Evolutionary conservation across 2,888 invertebrate genomes (phyloP).

Genomic region (Neocrepidodera transversa): DNA sequence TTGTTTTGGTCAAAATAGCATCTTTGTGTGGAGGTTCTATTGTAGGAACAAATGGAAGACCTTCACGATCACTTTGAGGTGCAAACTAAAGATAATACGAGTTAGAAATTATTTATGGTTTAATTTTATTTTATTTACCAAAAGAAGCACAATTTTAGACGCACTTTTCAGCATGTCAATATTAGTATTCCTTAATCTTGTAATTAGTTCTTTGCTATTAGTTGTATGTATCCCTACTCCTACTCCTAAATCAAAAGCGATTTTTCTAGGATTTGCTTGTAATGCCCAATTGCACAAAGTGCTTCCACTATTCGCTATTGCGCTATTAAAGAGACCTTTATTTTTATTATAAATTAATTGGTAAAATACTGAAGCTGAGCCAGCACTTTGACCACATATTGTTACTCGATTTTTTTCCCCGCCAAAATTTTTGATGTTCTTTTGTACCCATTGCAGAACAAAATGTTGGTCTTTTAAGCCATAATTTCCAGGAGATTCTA

Average conservation of each 20-base stretch:
- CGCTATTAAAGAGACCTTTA: slow-evolving; percentile 50
- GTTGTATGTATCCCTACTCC: slow-evolving; percentile 41
- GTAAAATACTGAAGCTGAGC: slow-evolving; percentile 44
- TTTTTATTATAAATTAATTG: slow-evolving; percentile 43
- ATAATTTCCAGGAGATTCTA: slow-evolving; percentile 48
- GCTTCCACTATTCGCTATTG: slow-evolving; percentile 54
- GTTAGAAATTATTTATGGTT: not conserved
- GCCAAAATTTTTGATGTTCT: slow-evolving; percentile 47
- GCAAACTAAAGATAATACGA: slow-evolving; percentile 16
- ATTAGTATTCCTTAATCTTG: slow-evolving; percentile 41
- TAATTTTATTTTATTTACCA: slow-evolving; percentile 39
- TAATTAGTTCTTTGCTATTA: slow-evolving; percentile 43
- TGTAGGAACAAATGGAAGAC: slow-evolving; percentile 50
- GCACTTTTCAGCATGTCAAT: slow-evolving; percentile 24
- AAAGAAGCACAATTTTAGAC: slow-evolving; percentile 10
- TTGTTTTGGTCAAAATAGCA: slow-evolving; percentile 47
- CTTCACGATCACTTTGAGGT: slow-evolving; percentile 36
- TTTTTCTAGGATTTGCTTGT: slow-evolving; percentile 40
- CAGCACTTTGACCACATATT: slow-evolving; percentile 49
- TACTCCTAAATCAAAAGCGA: slow-evolving; percentile 46
- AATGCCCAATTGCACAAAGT: slow-evolving; percentile 51
- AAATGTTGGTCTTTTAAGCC: slow-evolving; percentile 50
- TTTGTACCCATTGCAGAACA: slow-evolving; percentile 45
- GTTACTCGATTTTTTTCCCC: slow-evolving; percentile 47
- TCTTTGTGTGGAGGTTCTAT: slow-evolving; percentile 50